These are phyloP conservation scores for Holotrichia oblita DNA, from an alignment of 1,140 invertebrate genomes.

Conservation along the genomic window DNA sequence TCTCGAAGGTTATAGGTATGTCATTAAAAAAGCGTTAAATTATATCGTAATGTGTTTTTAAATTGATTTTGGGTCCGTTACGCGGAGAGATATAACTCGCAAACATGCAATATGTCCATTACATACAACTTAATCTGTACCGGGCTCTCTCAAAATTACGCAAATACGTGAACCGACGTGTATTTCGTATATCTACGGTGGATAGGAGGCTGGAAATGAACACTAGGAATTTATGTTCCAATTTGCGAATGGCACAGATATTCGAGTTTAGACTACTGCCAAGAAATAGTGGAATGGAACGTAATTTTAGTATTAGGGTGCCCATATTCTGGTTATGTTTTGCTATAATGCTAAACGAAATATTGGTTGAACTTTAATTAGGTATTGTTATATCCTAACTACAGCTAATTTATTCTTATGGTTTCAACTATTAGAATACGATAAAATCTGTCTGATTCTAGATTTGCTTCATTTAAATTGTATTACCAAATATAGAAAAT, in stretches of 20 bases:
- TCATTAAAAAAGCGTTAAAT: constrained; percentile 18
- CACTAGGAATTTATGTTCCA: background rate
- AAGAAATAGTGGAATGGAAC: background rate
- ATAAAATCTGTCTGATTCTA: too few species aligned
- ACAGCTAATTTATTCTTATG: background rate
- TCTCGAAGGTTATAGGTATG: background rate
- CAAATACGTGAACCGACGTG: background rate
- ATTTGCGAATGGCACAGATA: constrained; percentile 4
- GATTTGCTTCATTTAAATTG: too few species aligned
- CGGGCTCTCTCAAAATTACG: background rate
- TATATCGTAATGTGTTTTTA: constrained; percentile 14
- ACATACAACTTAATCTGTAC: constrained; percentile 2
- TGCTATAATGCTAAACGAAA: background rate
- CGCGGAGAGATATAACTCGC: background rate
- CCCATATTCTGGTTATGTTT: background rate
- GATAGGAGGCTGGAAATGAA: constrained; percentile 2
- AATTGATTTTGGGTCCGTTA: constrained; percentile 5
- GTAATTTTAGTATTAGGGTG: background rate
- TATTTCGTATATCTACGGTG: background rate
- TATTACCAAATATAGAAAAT: too few species aligned
- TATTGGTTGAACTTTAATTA: background rate
- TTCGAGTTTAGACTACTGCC: background rate
- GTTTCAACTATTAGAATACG: too few species aligned
- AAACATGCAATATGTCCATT: constrained; percentile 13
- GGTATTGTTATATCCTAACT: background rate